Conservation (phyloP, 23 tunicate species). For the Halocynthia aurantium region DNA sequence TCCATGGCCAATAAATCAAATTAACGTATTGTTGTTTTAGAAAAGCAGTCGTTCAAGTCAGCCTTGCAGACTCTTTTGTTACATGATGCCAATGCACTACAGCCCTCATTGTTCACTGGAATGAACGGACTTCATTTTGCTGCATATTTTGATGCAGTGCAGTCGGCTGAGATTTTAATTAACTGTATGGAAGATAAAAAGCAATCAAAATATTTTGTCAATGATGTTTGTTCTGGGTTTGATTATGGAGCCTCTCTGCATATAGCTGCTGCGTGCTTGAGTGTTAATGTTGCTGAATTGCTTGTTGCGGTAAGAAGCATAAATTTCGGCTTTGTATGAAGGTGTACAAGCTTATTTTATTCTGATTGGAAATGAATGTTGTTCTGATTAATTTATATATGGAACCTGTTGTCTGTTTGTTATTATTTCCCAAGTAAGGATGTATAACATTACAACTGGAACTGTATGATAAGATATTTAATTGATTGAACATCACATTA, state of each 20-base stretch:
- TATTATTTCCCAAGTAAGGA: too few species aligned
- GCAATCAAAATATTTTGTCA: too few species aligned
- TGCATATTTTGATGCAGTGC: conserved; percentile 51
- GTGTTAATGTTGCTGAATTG: conserved; percentile 31
- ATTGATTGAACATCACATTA: too few species aligned
- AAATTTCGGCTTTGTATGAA: too few species aligned
- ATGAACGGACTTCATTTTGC: conserved; percentile 88
- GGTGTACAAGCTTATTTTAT: too few species aligned
- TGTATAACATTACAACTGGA: too few species aligned
- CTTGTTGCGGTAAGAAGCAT: conserved; percentile 47
- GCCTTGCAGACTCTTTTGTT: conserved; percentile 12
- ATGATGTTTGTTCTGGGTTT: conserved; percentile 37
- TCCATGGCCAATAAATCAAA: too few species aligned
- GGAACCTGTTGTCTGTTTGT: too few species aligned
- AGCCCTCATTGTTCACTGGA: conserved; percentile 35
- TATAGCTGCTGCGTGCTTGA: conserved; percentile 52
- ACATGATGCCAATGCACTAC: conserved; percentile 58
- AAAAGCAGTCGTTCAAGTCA: background rate
- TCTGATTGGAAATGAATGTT: too few species aligned
- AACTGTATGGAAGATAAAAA: background rate
- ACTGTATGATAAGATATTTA: too few species aligned
- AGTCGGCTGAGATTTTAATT: background rate
- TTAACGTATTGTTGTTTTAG: background rate
- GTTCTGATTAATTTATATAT: too few species aligned
- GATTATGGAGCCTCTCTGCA: conserved; percentile 73